Evolutionary conservation across 2,113 vertebrate species (phyloP), one percentile per base, ranked within the genome.

Genomic region (Cyphotilapia sp.): DNA sequence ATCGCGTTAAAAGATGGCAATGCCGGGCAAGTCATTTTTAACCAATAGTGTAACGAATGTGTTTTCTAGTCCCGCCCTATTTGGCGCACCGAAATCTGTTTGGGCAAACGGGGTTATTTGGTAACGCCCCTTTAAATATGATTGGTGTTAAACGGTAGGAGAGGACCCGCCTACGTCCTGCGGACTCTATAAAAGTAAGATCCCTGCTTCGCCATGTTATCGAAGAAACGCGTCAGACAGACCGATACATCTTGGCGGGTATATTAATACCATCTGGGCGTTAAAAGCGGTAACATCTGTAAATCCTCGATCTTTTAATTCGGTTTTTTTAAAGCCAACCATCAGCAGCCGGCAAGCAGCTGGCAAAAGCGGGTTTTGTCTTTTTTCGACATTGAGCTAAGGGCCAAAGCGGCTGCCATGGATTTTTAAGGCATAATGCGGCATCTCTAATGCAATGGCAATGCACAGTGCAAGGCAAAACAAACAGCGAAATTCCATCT

Each of bases 391-490:
- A 56, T 24, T 24, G 47, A 82, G 29, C n/a, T 9, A 17, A 47
- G 87, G 92, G 92, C 95, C 88, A 9, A 47, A 82, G 85, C 82
- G 94, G 93, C 93, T 82, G 92, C 85, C 57, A 97, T 96, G 96
- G 95, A 91, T 92, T 95, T 97, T 93, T 96, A 96, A 96, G 89
- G 93, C 95, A 82, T 88, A 90, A 97, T 96, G 95, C 93, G 95
- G 95, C 93, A 87, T 42, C 90, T 87, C 38, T 96, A 95, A 96
- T 74, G 96, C 95, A 92, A 92, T 57, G 96, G 96, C 95, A 89
- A 95, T 97, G 96, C 96, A 96, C 94, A 84, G 89, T 88, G 93
- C 94, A 96, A 94, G 85, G 93, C 88, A 92, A 92, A 84, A 87
- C 8, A 83, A 59, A 57, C 57, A 8, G 88, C 95, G 93, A 87